Percentiles rank a stretch among this genome's conserved stretches.
Evolutionary conservation across 1,140 invertebrate genomes (phyloP).

Genomic region (Macrobrachium nipponense): DNA sequence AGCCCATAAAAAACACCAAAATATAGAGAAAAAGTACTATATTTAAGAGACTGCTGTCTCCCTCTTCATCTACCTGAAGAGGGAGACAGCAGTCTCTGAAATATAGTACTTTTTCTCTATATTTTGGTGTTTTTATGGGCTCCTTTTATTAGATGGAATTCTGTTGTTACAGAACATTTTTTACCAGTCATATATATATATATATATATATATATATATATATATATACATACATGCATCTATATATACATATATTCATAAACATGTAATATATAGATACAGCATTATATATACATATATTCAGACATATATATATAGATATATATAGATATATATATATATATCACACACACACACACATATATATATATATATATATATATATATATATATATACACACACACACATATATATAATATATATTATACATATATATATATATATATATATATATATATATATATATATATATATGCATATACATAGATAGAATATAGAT

Average conservation of each 20-base stretch:
- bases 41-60: too few species aligned
- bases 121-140: too few species aligned
- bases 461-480: conserved; percentile 16
- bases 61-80: too few species aligned
- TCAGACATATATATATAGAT: too few species aligned
- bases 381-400: conserved; percentile 19
- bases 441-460: conserved; percentile 13
- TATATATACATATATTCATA: not conserved
- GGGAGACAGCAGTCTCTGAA: too few species aligned
- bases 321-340: not conserved
- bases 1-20: too few species aligned
- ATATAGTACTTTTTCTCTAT: too few species aligned
- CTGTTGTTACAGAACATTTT: not conserved
- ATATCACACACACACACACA: not conserved
- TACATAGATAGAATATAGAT: too few species aligned
- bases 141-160: too few species aligned
- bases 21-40: too few species aligned
- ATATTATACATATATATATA: not conserved
- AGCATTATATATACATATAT: too few species aligned
- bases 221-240: not conserved
- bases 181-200: not conserved
- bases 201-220: not conserved
- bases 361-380: not conserved
- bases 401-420: not conserved
- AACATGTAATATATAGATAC: too few species aligned